These are phyloP conservation scores for Delia radicum DNA, from an alignment of 1,140 invertebrate species.

Conservation along the genomic window DNA sequence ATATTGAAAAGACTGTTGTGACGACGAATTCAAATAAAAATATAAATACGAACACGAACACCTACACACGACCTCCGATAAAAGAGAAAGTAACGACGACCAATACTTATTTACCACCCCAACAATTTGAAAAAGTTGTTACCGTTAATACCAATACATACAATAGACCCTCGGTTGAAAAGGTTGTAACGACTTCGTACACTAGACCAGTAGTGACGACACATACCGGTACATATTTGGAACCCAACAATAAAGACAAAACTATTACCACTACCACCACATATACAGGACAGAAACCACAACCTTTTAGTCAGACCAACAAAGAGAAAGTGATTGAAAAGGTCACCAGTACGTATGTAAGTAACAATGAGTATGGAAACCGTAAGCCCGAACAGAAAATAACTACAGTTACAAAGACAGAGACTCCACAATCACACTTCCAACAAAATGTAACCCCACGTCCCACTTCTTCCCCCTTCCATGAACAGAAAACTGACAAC, in stretches of 20 bases:
- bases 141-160: neutral
- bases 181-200: neutral
- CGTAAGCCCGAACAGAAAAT: neutral
- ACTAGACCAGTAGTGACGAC: neutral
- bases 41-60: neutral
- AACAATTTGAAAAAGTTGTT: neutral
- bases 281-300: neutral
- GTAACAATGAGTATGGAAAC: neutral
- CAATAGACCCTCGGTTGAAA: neutral
- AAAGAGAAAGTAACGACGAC: slow-evolving; percentile 19
- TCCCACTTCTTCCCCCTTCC: slow-evolving; percentile 42
- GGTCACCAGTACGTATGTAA: slow-evolving; percentile 11
- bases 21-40: slow-evolving; percentile 12
- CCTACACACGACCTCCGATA: neutral
- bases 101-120: neutral
- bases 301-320: neutral
- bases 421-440: neutral
- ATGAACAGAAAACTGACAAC: slow-evolving; percentile 40
- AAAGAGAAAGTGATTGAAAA: slow-evolving; percentile 23
- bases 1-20: slow-evolving; percentile 36
- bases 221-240: neutral
- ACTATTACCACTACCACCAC: neutral
- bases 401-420: neutral
- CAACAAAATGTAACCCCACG: slow-evolving; percentile 45
- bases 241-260: neutral